These are phyloP conservation scores for Ailurus styani DNA, from an alignment of 2,113 vertebrate genomes.

Conservation along the genomic window DNA sequence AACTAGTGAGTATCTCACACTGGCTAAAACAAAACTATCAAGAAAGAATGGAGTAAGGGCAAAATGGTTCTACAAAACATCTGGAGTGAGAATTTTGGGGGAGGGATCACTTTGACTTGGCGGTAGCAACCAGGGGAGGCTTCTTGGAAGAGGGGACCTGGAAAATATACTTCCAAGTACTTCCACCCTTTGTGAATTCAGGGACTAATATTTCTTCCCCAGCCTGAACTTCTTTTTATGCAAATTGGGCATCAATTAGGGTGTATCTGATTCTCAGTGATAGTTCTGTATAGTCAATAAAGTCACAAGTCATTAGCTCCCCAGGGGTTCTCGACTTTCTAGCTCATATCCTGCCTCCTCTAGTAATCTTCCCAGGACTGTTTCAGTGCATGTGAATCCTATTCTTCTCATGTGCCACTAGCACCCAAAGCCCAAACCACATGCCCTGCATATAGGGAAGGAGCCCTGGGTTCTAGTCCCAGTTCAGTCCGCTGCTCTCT, in stretches of 20 bases:
- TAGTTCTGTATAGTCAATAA: neutral
- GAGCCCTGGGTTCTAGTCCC: neutral
- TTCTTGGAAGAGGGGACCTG: neutral
- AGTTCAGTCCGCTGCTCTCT: neutral
- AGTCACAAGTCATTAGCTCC: neutral
- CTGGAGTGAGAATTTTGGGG: neutral
- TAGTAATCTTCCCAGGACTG: neutral
- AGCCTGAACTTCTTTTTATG: neutral
- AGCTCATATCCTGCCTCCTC: neutral
- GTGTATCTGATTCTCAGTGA: neutral
- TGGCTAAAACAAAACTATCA: neutral
- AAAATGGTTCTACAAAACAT: neutral
- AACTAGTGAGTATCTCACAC: neutral
- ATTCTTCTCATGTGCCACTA: neutral
- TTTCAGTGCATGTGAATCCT: neutral
- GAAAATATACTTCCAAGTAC: neutral
- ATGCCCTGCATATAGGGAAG: neutral
- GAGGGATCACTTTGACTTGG: neutral
- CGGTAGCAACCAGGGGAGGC: neutral
- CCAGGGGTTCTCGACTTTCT: neutral
- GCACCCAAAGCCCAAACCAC: neutral
- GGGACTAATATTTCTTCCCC: neutral
- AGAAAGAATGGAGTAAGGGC: neutral
- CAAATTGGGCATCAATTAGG: accelerated
- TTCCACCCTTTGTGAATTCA: neutral